Percentiles rank a stretch among this genome's conserved stretches.
phyloP scores from a whole-genome alignment of 2,888 invertebrate genomes.

The Epinotia ramella region DNA sequence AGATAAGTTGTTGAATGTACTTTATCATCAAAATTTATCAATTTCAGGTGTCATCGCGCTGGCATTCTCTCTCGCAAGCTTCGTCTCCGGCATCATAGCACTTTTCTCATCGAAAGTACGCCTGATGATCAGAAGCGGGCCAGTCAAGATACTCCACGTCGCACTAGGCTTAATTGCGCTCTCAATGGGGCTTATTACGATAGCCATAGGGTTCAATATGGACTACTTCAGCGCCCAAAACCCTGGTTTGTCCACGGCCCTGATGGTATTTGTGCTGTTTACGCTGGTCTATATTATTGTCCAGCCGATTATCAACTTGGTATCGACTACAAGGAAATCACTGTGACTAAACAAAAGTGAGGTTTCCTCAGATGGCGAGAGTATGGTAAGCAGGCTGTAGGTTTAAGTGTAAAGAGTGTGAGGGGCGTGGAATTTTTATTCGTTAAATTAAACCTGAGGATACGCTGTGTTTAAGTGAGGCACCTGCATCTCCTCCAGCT shows the following conservation, averaged over 20 bases:
- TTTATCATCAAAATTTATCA: constrained; percentile 16
- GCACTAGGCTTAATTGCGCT: constrained; percentile 81
- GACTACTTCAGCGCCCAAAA: constrained; percentile 64
- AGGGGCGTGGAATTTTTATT: neutral
- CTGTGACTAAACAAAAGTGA: constrained; percentile 67
- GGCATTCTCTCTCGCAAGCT: constrained; percentile 74
- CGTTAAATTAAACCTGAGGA: no score
- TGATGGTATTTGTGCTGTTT: constrained; percentile 69
- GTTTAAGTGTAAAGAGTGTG: neutral
- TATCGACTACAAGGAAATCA: constrained; percentile 66
- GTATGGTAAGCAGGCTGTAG: constrained; percentile 59
- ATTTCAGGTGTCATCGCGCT: constrained; percentile 82
- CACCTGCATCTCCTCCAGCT: no score
- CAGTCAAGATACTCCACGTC: constrained; percentile 81
- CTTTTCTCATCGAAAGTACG: constrained; percentile 82
- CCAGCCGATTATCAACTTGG: constrained; percentile 72
- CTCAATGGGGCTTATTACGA: constrained; percentile 80
- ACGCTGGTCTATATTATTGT: constrained; percentile 68
- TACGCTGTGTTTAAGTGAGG: no score
- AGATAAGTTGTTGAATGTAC: neutral
- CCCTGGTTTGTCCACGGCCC: constrained; percentile 66
- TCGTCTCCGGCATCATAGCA: constrained; percentile 78
- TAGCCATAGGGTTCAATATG: constrained; percentile 76
- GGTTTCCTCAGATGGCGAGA: constrained; percentile 66
- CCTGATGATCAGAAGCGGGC: constrained; percentile 75